Evolutionary conservation across 2,888 invertebrate species (phyloP), one percentile per base, ranked within the genome.

Genomic region (Standfussiana lucernea): DNA sequence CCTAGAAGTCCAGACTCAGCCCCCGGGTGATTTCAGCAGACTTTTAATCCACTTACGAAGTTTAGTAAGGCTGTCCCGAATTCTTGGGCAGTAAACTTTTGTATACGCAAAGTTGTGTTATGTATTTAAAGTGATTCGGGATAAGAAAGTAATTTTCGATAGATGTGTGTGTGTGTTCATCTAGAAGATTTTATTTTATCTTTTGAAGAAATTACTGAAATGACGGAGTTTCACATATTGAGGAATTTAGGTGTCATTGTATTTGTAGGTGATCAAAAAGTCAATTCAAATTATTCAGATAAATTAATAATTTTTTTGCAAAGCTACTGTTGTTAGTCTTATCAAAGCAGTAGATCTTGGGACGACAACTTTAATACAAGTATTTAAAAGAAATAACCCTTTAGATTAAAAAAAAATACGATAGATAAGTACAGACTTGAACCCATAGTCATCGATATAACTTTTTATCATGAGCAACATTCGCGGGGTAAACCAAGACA

Each of bases 41-140:
- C 81, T 87, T 87, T 87, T 83, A 84, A 86, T 87, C 82, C 70
- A 77, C 80, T 86, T 87, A 84, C 56, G 28, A 72, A 84, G 64
- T 87, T 87, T 40, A 50, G 71, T 56, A 62, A 72, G 73, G 59
- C 70, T 77, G 78, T 62, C 74, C 78, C 74, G 53, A 82, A 79
- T 86, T 72, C 73, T 77, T 72, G 72, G 18, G 53, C 50, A 37
- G 66, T 32, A 80, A 80, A 79, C 68, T 84, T 84, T 73, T 56
- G 56, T 65, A 74, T 69, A 65, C 72, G 72, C 40, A 76, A 84
- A 81, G 67, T 86, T 84, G 65, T 72, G 64, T 77, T 81, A 72
- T 70, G 75, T 86, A 86, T 81, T 86, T 81, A 84, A 83, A 86
- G 68, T 56, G 65, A 75, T 77, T 83, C 42, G n/a, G 75, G 76